Evolutionary conservation across 1,140 invertebrate genomes (phyloP), one percentile per base, ranked within the genome.

Genomic region (Coptotermes formosanus): DNA sequence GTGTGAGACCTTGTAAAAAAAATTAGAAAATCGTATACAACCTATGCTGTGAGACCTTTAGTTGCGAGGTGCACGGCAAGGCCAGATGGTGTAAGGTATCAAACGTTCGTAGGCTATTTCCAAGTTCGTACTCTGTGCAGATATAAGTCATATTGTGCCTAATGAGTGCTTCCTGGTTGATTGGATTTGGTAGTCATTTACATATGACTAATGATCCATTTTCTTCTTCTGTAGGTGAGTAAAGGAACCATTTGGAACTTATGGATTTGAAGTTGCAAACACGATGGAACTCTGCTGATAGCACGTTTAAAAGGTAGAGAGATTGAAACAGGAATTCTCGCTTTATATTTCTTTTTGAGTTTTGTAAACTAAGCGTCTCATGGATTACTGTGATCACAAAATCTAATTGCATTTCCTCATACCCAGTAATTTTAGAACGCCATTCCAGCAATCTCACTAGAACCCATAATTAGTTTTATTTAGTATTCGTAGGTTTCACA

Each of bases 391-490:
- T 30, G 25, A 16, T 25, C 0, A 12, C n/a, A 30, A 25, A 14
- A 30, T 25, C 64, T 75, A 75, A 75, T 75, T 75, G 64, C 64
- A 75, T 75, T 75, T 75, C 16, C 64, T 75, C 64, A 75, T 75
- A 30, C 0, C 25, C n/a, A 25, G 64, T 75, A 75, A 25, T 30
- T 75, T 30, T 38, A 25, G 1, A 8, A 75, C 64, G 9, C 64
- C n/a, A 30, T 75, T 75, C 14, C 64, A 25, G 30, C 64, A 75
- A 75, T 75, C 64, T n/a, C 64, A 75, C 64, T 75, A 3, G 8
- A 30, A 75, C 0, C 64, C 30, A 75, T 75, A 75, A 75, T 75
- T 75, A 75, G 64, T 75, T 75, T 75, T 30, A 30, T 75, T 75
- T 30, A 75, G n/a, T 11, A 75, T 75, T 30, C n/a, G 64, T 75